Evolutionary conservation across 2,797 vertebrate species (phyloP), one percentile per base, ranked within the genome.

Genomic region (Morelia viridis): DNA sequence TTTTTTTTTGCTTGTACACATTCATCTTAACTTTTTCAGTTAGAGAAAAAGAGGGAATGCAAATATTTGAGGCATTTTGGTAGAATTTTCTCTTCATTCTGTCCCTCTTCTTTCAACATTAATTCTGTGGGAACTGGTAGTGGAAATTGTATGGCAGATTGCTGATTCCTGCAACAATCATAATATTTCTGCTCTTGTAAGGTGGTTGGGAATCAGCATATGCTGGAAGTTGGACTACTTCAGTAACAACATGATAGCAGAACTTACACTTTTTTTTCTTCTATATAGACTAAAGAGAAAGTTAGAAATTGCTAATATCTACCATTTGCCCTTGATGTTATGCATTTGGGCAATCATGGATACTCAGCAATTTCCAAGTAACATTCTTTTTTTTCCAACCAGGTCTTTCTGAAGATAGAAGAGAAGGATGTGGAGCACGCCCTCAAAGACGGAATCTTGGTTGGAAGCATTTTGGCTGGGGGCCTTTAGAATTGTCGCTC

Each of bases 391-490:
- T 85, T 90, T 88, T 80, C 41, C 71, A 19, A 80, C 3, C 96
- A 99, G 99, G 98, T 99, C 35, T 98, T 97, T 65, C 96, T 99
- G 96, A 99, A 98, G 97, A 98, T 99, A 88, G 98, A 99, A 89
- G 98, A 98, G 97, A 97, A 96, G 9, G 98, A 98, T 0, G 96
- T 99, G 1, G 99, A 99, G 86, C 98, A 98, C 41, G 98, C 98
- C 9, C 97, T 99, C 94, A 98, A 98, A 96, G 99, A 99, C 61
- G 97, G 96, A 0, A 96, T 97, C 0, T 97, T 99, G 84, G 95
- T 99, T 90, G 99, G 99, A 61, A 98, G 97, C 96, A 98, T 99
- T 96, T 97, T 99, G 87, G 97, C 98, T 0, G 97, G 96, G 5
- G 98, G 98, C 0, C 96, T 31, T 94, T 97, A 90, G 91, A 12